Conservation (phyloP, 2,113 vertebrate species). For the Coregonus clupeaformis region DNA sequence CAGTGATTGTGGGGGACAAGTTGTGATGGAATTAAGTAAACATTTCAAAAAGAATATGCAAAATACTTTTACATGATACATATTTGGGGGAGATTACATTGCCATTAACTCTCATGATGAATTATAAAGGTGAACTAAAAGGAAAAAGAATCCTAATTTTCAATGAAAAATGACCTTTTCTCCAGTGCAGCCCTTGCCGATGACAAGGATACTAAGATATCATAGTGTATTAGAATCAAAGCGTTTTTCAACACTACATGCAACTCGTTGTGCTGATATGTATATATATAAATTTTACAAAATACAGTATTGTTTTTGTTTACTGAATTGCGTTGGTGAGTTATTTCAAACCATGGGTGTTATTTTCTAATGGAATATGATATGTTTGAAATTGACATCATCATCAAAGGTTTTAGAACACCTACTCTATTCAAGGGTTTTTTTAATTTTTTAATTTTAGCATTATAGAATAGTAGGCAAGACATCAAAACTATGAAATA, state of each 20-base stretch:
- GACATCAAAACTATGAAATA: too few species aligned
- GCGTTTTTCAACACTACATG: slow-evolving; percentile 48
- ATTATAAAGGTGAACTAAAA: background rate
- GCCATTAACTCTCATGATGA: slow-evolving; percentile 7
- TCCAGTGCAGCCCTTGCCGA: too few species aligned
- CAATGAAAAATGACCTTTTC: too few species aligned
- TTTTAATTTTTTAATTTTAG: too few species aligned
- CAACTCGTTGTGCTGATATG: slow-evolving; percentile 69
- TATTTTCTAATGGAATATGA: background rate
- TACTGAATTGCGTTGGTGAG: slow-evolving; percentile 43
- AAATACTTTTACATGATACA: slow-evolving; percentile 7
- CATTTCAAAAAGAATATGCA: slow-evolving; percentile 16
- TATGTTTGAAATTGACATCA: too few species aligned
- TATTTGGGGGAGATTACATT: slow-evolving; percentile 2
- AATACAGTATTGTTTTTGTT: slow-evolving; percentile 81
- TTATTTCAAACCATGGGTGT: slow-evolving; percentile 38
- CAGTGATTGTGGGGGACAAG: slow-evolving; percentile 27
- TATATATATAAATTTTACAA: slow-evolving; percentile 89
- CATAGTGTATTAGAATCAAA: too few species aligned
- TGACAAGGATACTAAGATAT: too few species aligned
- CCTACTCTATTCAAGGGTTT: too few species aligned
- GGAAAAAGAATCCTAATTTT: background rate
- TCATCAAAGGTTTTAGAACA: too few species aligned
- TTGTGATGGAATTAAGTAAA: slow-evolving; percentile 26
- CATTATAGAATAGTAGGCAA: too few species aligned